phyloP scores from a whole-genome alignment of 2,797 vertebrate species.

The Buceros bicornis region DNA sequence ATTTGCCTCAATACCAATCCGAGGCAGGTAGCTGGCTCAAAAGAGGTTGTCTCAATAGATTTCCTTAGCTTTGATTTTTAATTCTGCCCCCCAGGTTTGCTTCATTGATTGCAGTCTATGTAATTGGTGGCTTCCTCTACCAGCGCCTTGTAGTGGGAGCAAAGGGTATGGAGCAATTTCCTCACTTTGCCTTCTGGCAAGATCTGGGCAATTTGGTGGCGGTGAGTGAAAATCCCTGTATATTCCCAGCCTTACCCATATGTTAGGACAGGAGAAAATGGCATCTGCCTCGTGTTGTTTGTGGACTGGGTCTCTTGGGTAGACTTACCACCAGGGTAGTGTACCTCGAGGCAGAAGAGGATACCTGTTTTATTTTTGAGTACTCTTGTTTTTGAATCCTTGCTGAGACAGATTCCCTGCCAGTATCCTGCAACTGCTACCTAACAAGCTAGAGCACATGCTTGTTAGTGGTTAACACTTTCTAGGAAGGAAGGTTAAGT shows the following conservation, averaged over 20 bases:
- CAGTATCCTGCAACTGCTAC: neutral
- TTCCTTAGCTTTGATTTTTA: neutral
- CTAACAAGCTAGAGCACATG: neutral
- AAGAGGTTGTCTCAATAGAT: neutral
- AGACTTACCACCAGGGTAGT: neutral
- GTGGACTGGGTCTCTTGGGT: neutral
- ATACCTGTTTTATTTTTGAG: neutral
- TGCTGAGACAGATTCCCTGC: neutral
- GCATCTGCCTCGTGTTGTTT: neutral
- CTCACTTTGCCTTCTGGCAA: slow-evolving; percentile 94
- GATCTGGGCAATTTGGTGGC: slow-evolving; percentile 94
- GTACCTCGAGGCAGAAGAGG: neutral
- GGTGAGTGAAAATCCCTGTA: slow-evolving; percentile 81
- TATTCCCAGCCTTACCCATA: neutral
- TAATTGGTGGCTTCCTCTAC: slow-evolving; percentile 94
- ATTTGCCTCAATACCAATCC: neutral
- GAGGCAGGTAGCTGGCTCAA: neutral
- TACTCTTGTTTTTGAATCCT: neutral
- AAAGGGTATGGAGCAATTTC: slow-evolving; percentile 97
- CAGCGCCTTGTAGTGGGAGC: slow-evolving; percentile 95
- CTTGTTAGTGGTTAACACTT: neutral
- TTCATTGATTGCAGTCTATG: slow-evolving; percentile 87
- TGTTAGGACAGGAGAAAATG: neutral
- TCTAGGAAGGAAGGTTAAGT: neutral
- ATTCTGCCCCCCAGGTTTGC: slow-evolving; percentile 80